A percentile compares a stretch with the other conserved stretches of the same genome.
Conservation (phyloP, 2,888 invertebrate species). For the Meiosimyza decipiens region DNA sequence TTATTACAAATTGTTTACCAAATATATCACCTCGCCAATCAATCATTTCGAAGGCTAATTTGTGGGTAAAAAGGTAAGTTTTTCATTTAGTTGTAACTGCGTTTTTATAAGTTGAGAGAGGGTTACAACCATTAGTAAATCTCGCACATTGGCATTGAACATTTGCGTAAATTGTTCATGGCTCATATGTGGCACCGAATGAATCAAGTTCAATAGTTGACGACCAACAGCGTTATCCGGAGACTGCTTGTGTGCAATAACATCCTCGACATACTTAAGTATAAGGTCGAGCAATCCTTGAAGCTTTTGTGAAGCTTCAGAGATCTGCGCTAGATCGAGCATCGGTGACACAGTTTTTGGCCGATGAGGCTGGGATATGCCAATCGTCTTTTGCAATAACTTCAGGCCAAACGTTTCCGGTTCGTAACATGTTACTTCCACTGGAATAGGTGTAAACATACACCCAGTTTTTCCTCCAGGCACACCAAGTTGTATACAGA, state of each 20-base stretch:
- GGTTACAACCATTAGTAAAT: slow-evolving; percentile 96
- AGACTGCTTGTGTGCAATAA: slow-evolving; percentile 80
- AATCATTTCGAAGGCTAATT: slow-evolving; percentile 60
- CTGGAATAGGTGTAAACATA: slow-evolving; percentile 96
- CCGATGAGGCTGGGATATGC: slow-evolving; percentile 68
- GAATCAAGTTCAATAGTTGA: slow-evolving; percentile 88
- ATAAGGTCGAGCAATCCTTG: slow-evolving; percentile 81
- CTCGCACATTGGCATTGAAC: slow-evolving; percentile 96
- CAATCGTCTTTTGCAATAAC: slow-evolving; percentile 85
- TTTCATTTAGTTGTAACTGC: slow-evolving; percentile 96
- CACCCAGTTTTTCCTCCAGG: slow-evolving; percentile 93
- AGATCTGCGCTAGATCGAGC: slow-evolving; percentile 83
- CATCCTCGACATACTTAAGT: slow-evolving; percentile 90
- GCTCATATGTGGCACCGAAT: slow-evolving; percentile 91
- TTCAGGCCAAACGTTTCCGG: slow-evolving; percentile 88
- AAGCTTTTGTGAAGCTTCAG: slow-evolving; percentile 85
- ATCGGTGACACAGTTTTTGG: slow-evolving; percentile 76
- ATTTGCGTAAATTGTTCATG: slow-evolving; percentile 92
- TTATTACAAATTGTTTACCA: too few species aligned
- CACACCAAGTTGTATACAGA: slow-evolving; percentile 92
- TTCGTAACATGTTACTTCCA: slow-evolving; percentile 89
- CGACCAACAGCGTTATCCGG: slow-evolving; percentile 92
- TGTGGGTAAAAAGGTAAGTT: slow-evolving; percentile 86
- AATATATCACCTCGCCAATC: too few species aligned
- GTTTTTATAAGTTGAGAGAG: slow-evolving; percentile 96